Conservation (phyloP, 1,140 invertebrate genomes). For the Aphidius gifuensis region DNA sequence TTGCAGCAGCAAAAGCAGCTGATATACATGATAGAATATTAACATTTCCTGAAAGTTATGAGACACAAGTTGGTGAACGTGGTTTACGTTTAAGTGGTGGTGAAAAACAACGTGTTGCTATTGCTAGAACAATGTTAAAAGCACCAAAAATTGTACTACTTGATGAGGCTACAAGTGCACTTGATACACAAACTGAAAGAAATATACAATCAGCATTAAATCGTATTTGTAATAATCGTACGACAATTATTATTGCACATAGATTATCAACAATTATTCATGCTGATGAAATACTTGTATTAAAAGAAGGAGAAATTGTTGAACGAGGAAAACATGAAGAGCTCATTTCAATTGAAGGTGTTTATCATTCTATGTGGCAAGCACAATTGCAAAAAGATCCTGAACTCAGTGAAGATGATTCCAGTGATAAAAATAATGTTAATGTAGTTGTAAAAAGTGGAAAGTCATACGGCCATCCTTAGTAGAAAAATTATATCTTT, state of each 20-base stretch:
- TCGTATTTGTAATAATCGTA: conserved; percentile 77
- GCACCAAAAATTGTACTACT: conserved; percentile 80
- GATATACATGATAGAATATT: conserved; percentile 93
- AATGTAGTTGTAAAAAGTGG: not conserved
- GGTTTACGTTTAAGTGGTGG: conserved; percentile 81
- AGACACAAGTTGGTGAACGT: conserved; percentile 80
- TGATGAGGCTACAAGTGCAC: conserved; percentile 86
- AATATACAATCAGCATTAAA: conserved; percentile 79
- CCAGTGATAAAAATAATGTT: conserved; percentile 6
- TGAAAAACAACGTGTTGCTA: conserved; percentile 92
- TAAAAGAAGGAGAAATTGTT: conserved; percentile 86
- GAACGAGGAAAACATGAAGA: conserved; percentile 86
- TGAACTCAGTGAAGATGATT: conserved; percentile 21
- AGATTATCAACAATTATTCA: conserved; percentile 89
- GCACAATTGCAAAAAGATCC: conserved; percentile 71
- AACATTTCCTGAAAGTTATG: conserved; percentile 84
- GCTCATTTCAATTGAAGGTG: conserved; percentile 64
- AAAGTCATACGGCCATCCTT: conserved; percentile 7
- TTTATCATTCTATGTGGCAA: conserved; percentile 87
- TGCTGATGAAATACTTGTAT: conserved; percentile 87
- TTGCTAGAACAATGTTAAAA: conserved; percentile 86
- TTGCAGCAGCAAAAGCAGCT: conserved; percentile 83
- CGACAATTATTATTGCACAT: conserved; percentile 91
- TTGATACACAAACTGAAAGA: conserved; percentile 81
- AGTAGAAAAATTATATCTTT: not conserved